phyloP scores from a whole-genome alignment of 2,888 invertebrate genomes.

The Dasypogon diadema region DNA sequence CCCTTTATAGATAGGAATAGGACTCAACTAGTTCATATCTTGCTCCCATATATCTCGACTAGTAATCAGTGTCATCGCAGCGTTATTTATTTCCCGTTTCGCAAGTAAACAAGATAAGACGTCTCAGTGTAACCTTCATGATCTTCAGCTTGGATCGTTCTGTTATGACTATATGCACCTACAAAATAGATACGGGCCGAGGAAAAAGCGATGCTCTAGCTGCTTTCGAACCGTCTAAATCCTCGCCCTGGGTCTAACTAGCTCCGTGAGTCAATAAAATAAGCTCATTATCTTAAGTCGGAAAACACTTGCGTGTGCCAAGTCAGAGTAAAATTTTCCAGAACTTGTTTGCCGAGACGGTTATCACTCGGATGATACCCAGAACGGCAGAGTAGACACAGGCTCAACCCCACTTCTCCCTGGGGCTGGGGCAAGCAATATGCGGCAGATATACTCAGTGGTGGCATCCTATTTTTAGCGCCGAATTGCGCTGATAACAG shows the following conservation, averaged over 20 bases:
- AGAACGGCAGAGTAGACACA: not conserved
- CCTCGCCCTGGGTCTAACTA: not conserved
- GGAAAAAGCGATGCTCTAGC: too few species aligned
- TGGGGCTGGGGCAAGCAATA: slow-evolving; percentile 1
- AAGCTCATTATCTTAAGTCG: slow-evolving; percentile 28
- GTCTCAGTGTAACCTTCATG: slow-evolving; percentile 33
- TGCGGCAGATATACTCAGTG: slow-evolving; percentile 27
- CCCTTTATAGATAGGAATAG: slow-evolving; percentile 37
- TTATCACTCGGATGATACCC: slow-evolving; percentile 33
- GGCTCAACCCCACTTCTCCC: not conserved
- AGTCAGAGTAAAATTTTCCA: slow-evolving; percentile 42
- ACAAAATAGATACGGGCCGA: not conserved
- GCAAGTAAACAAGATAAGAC: slow-evolving; percentile 49
- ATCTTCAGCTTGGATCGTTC: not conserved
- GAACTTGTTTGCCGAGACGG: slow-evolving; percentile 42
- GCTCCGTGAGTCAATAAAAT: slow-evolving; percentile 8
- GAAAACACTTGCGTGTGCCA: slow-evolving; percentile 50
- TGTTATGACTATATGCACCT: slow-evolving; percentile 15
- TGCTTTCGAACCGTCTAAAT: not conserved
- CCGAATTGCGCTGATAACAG: slow-evolving; percentile 31
- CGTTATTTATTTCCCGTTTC: slow-evolving; percentile 50
- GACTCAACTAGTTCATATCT: slow-evolving; percentile 32
- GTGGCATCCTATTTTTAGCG: slow-evolving; percentile 39
- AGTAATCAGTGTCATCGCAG: slow-evolving; percentile 47
- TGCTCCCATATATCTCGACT: slow-evolving; percentile 43